These are phyloP conservation scores for Xyrauchen texanus DNA, from an alignment of 2,113 vertebrate species.

Conservation along the genomic window DNA sequence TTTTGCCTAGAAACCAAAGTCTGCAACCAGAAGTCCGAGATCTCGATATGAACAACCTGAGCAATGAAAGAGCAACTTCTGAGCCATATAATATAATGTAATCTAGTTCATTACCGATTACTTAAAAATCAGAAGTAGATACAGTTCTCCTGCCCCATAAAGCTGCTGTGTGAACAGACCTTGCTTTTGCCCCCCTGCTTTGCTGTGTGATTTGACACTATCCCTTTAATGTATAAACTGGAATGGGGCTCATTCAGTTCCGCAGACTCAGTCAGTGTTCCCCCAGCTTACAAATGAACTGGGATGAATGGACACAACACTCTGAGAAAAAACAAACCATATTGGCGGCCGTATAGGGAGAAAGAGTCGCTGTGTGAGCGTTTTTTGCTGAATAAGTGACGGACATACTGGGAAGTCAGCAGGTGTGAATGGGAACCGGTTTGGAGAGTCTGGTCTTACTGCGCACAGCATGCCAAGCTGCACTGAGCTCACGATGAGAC, in stretches of 20 bases:
- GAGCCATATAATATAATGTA: neutral
- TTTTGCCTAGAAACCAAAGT: too few relatives aligned
- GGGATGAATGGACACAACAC: slow-evolving; percentile 73
- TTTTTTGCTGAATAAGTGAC: slow-evolving; percentile 53
- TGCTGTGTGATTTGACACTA: slow-evolving; percentile 64
- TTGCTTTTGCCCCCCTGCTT: slow-evolving; percentile 59
- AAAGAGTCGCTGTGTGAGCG: slow-evolving; percentile 55
- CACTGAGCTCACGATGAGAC: slow-evolving; percentile 30
- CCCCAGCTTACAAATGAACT: slow-evolving; percentile 74
- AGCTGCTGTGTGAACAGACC: slow-evolving; percentile 10
- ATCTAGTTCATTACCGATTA: neutral
- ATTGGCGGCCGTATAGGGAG: slow-evolving; percentile 62
- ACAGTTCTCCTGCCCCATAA: neutral
- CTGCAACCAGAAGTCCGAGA: too few relatives aligned
- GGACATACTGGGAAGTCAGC: slow-evolving; percentile 48
- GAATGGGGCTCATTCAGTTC: slow-evolving; percentile 68
- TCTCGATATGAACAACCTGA: neutral
- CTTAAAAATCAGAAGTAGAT: neutral
- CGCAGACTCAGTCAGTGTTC: slow-evolving; percentile 61
- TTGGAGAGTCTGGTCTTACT: slow-evolving; percentile 20
- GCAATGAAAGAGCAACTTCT: neutral
- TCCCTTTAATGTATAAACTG: slow-evolving; percentile 63
- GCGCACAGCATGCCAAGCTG: slow-evolving; percentile 22
- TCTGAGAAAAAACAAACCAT: slow-evolving; percentile 62
- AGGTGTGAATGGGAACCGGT: slow-evolving; percentile 50